Conservation (phyloP, 1,140 invertebrate genomes). For the Lasioglossum baleicum region DNA sequence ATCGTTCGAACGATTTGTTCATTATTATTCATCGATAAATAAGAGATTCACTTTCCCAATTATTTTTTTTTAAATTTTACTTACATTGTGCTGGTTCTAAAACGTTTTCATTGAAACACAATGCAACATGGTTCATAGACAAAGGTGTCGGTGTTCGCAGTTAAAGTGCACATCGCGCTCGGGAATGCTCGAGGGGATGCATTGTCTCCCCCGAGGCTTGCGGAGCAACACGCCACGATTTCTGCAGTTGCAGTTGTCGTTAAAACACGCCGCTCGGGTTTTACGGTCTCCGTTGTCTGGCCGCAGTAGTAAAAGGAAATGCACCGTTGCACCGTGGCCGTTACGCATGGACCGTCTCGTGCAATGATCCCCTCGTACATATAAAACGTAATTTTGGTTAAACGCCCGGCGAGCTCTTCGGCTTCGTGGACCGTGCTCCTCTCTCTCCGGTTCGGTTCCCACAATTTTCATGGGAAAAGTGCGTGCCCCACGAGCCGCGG, state of each 20-base stretch:
- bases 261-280: slow-evolving; percentile 36
- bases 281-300: slow-evolving; percentile 50
- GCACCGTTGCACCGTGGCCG: slow-evolving; percentile 44
- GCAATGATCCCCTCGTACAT: slow-evolving; percentile 48
- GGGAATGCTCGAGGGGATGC: background rate
- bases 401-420: slow-evolving; percentile 15
- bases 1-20: no score
- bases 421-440: background rate
- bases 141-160: no score
- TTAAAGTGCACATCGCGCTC: no score
- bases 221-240: slow-evolving; percentile 20
- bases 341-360: slow-evolving; percentile 42
- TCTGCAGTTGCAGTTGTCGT: slow-evolving; percentile 38
- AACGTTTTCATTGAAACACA: no score
- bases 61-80: no score
- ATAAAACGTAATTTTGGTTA: slow-evolving; percentile 52
- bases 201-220: slow-evolving; percentile 4
- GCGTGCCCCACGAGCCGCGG: no score
- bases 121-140: no score
- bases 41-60: no score
- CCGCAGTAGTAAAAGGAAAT: slow-evolving; percentile 53
- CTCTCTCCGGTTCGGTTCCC: slow-evolving; percentile 12
- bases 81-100: no score
- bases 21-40: no score
- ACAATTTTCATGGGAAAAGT: slow-evolving; percentile 37